Base-by-base conservation (phyloP, 2,888 invertebrate genomes). In the Petrophora chlorosata region DNA sequence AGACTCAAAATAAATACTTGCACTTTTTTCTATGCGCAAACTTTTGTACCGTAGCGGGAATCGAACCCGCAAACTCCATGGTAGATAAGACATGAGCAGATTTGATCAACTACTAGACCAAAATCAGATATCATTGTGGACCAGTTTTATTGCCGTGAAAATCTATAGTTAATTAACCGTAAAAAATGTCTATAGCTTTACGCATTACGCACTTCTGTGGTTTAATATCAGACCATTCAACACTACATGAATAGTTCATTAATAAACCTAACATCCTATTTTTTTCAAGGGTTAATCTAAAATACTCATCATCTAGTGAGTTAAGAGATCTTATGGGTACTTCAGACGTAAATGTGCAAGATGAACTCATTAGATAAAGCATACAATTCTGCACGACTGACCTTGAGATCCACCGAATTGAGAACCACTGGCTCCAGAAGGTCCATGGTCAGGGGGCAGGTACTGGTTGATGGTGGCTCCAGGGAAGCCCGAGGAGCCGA, bases 391-490 rank as follows among this genome's bases (percentile, higher is more conserved):
- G 38, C 14, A 28, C 47, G 30, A 44, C 43, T 58, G 52, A 70
- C 67, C 65, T 34, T 53, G 50, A 28, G 71, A 63, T 8, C 64
- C 59, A 23, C 60, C 46, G 44, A 65, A 72, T 29, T 60, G 58
- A n/a, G 38, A 34, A 8, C 64, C 68, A 33, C 54, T 65, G 19
- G 65, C 59, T 40, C 65, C 72, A 36, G 80, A 66, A 29, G 80
- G 61, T 56, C 77, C 82, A 2, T 79, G 81, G 53, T 80, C 52
- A 55, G 89, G 89, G 14, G 89, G 86, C 17, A 90, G 65, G 63
- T 90, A 90, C 50, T 87, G 85, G 70, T 85, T 88, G 33, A 79
- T 79, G 12, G 81, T 76, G 16, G 82, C 82, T n/a, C 73, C 76
- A 13, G 63, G 61, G 53, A 77, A 75, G 5, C 67, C 56, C 0